Percentiles rank a stretch among this genome's conserved stretches.
Conservation (phyloP, 2,113 vertebrate species). For the Progne subis region DNA sequence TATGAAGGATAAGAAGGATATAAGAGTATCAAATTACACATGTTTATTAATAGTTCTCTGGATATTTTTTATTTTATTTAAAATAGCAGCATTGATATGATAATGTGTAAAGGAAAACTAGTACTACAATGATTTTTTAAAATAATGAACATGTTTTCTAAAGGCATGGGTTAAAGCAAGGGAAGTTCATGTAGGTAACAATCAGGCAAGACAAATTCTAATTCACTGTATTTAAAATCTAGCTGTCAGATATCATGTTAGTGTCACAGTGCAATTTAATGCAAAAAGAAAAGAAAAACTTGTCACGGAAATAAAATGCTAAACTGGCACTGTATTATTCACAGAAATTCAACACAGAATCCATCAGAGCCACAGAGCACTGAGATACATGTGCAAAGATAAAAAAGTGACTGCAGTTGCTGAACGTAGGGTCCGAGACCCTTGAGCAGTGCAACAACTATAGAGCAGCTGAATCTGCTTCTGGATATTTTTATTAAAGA, state of each 20-base stretch:
- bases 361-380: not conserved
- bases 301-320: not conserved
- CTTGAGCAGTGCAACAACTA: not conserved
- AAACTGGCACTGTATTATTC: not conserved
- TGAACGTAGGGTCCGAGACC: not conserved
- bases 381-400: not conserved
- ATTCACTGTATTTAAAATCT: not conserved
- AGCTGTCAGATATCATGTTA: not conserved
- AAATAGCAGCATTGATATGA: not conserved
- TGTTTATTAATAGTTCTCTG: constrained; percentile 42
- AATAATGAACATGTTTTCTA: not conserved
- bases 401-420: not conserved
- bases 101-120: not conserved
- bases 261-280: not conserved
- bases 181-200: not conserved
- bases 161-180: not conserved
- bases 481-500: not conserved
- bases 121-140: not conserved
- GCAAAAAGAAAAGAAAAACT: not conserved
- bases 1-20: not conserved
- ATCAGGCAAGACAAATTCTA: not conserved
- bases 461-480: not conserved
- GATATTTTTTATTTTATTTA: not conserved
- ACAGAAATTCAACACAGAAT: not conserved
- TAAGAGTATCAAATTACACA: constrained; percentile 26